These are phyloP conservation scores for Hymenopus coronatus DNA, from an alignment of 2,888 invertebrate species.

Conservation along the genomic window DNA sequence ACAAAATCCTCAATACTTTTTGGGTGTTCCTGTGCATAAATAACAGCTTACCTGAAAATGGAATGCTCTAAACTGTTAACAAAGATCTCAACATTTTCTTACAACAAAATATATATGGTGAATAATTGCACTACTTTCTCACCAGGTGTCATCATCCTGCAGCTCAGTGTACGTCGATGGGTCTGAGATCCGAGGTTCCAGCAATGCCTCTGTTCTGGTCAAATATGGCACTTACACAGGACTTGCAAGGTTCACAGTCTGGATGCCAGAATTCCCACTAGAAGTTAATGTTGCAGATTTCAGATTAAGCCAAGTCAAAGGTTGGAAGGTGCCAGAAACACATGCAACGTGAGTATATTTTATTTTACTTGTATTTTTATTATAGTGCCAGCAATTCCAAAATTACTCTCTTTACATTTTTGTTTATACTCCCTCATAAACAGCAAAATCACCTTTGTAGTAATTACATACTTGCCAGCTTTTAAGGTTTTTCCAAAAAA, in stretches of 20 bases:
- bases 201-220: conserved; percentile 90
- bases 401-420: neutral
- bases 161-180: conserved; percentile 96
- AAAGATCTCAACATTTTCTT: no score
- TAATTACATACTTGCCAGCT: no score
- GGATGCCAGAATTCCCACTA: conserved; percentile 94
- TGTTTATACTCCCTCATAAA: neutral
- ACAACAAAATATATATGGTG: no score
- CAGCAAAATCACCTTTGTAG: no score
- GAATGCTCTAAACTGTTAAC: no score
- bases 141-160: conserved; percentile 90
- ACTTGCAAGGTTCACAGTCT: conserved; percentile 84
- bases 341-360: conserved; percentile 45
- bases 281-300: conserved; percentile 87
- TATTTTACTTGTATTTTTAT: neutral
- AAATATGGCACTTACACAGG: conserved; percentile 90
- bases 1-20: no score
- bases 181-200: conserved; percentile 89
- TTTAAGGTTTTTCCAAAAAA: no score
- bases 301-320: conserved; percentile 87
- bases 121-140: neutral
- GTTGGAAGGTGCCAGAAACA: conserved; percentile 88
- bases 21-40: no score
- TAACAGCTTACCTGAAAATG: no score
- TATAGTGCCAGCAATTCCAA: no score